phyloP scores from a whole-genome alignment of 1,140 invertebrate genomes.

The Drosophila baimaii region DNA sequence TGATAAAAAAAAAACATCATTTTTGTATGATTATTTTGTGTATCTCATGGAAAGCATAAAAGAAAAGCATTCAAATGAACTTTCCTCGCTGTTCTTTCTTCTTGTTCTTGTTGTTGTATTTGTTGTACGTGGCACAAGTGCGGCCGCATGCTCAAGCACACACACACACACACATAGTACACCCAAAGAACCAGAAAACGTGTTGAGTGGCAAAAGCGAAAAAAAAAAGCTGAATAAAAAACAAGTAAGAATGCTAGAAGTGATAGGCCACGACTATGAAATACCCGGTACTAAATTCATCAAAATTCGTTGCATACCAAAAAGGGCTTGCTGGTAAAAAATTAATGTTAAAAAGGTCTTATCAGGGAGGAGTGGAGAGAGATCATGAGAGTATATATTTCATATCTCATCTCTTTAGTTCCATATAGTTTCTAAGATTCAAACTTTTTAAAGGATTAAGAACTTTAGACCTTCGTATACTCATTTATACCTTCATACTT shows the following conservation, averaged over 20 bases:
- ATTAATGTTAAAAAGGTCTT: not conserved
- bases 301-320: not conserved
- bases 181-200: slow-evolving; percentile 67
- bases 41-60: slow-evolving; percentile 68
- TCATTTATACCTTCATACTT: no score
- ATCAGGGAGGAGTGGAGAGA: no score
- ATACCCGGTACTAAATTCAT: not conserved
- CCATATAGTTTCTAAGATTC: not conserved
- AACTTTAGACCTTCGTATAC: not conserved
- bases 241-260: slow-evolving; percentile 21
- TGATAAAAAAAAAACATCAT: slow-evolving; percentile 23
- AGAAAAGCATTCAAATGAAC: slow-evolving; percentile 80
- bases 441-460: no score
- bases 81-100: slow-evolving; percentile 51
- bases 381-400: not conserved
- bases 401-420: not conserved
- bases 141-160: slow-evolving; percentile 80
- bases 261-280: slow-evolving; percentile 1
- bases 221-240: slow-evolving; percentile 24
- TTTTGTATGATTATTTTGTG: slow-evolving; percentile 57
- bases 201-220: slow-evolving; percentile 70
- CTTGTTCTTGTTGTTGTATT: slow-evolving; percentile 56
- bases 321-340: not conserved
- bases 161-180: slow-evolving; percentile 40
- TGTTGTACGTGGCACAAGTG: slow-evolving; percentile 79